These are phyloP conservation scores for Semaprochilodus insignis DNA, from an alignment of 2,797 vertebrate species.

Conservation along the genomic window DNA sequence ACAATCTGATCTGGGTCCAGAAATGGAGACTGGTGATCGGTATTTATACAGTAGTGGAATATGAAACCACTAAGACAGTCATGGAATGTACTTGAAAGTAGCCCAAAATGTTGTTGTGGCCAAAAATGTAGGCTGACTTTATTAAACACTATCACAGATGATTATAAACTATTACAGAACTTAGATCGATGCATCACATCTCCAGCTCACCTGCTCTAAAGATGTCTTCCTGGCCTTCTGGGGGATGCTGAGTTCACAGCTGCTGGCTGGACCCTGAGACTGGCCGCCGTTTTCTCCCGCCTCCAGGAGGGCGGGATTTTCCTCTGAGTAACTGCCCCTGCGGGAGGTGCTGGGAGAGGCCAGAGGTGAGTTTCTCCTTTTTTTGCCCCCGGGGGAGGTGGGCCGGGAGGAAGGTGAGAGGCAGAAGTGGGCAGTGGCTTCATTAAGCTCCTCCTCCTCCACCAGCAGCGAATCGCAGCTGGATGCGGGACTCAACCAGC, in stretches of 20 bases:
- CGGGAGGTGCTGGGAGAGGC: slow-evolving; percentile 83
- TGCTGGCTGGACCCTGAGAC: slow-evolving; percentile 66
- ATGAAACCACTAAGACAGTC: no score
- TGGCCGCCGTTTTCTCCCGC: slow-evolving; percentile 68
- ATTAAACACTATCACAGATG: no score
- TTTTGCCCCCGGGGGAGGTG: slow-evolving; percentile 89
- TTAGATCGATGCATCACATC: background rate
- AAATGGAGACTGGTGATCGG: no score
- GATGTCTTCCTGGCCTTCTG: slow-evolving; percentile 93
- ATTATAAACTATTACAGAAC: no score
- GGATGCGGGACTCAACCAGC: slow-evolving; percentile 90
- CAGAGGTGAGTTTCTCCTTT: slow-evolving; percentile 85
- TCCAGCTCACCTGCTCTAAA: slow-evolving; percentile 81
- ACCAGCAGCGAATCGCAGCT: slow-evolving; percentile 89
- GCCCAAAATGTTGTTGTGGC: no score
- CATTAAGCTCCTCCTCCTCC: slow-evolving; percentile 90
- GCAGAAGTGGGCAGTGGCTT: slow-evolving; percentile 83
- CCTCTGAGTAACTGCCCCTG: slow-evolving; percentile 87
- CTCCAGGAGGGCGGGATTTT: slow-evolving; percentile 72
- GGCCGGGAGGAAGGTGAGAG: slow-evolving; percentile 84
- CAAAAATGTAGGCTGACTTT: no score
- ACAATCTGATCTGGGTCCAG: no score
- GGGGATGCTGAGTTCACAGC: slow-evolving; percentile 87
- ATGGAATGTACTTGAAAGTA: no score
- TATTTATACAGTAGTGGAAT: no score